Conservation (phyloP, 2,888 invertebrate species). For the Pyrrhia umbra region DNA sequence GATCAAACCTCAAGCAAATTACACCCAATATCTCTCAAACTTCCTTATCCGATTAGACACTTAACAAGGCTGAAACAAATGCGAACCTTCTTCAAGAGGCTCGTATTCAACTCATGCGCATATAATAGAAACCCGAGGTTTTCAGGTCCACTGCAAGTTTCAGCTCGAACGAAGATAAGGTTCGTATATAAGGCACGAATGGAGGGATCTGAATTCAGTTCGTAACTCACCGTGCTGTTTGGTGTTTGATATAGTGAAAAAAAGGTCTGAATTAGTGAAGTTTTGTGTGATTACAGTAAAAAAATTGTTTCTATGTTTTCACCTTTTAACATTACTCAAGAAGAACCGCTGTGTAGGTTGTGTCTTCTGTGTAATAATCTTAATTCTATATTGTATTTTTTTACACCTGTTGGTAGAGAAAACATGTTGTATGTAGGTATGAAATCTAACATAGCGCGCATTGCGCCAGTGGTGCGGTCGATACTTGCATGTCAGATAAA, state of each 20-base stretch:
- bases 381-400: too few relatives aligned
- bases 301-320: background rate
- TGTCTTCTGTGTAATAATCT: too few relatives aligned
- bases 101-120: slow-evolving; percentile 70
- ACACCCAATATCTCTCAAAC: slow-evolving; percentile 6
- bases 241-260: slow-evolving; percentile 29
- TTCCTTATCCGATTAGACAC: slow-evolving; percentile 26
- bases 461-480: background rate
- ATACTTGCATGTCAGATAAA: background rate
- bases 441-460: background rate
- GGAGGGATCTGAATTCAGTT: slow-evolving; percentile 66
- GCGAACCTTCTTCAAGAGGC: slow-evolving; percentile 10
- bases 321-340: too few relatives aligned
- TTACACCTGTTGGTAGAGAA: too few relatives aligned
- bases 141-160: slow-evolving; percentile 76
- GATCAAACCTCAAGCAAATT: background rate
- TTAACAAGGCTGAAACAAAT: slow-evolving; percentile 37
- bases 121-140: slow-evolving; percentile 64
- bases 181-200: slow-evolving; percentile 70
- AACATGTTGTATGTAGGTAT: background rate
- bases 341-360: too few relatives aligned
- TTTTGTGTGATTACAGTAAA: slow-evolving; percentile 1
- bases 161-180: slow-evolving; percentile 72
- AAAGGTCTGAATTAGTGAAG: slow-evolving; percentile 1
- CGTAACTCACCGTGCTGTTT: slow-evolving; percentile 59